A percentile compares a stretch with the other conserved stretches of the same genome.
Evolutionary conservation across 2,797 vertebrate genomes (phyloP).

Genomic region (Cryptoblepharus egeriae): DNA sequence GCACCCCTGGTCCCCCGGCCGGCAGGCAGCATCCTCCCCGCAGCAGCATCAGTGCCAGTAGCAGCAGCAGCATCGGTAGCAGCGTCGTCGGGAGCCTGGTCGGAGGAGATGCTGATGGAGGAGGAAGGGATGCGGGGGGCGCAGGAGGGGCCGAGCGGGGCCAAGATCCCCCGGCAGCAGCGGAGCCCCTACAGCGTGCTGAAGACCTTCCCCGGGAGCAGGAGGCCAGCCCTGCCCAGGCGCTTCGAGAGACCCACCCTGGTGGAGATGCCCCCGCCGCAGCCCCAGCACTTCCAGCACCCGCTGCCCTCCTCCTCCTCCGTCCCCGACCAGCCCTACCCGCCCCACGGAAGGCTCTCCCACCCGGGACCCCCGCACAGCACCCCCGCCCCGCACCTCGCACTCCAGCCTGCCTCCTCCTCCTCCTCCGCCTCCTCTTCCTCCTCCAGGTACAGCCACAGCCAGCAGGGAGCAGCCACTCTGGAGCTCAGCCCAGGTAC

Average conservation of each 20-base stretch:
- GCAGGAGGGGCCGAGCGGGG: constrained; percentile 89
- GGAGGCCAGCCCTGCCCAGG: constrained; percentile 81
- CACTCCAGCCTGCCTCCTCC: constrained; percentile 57
- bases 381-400: constrained; percentile 58
- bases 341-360: constrained; percentile 79
- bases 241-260: constrained; percentile 90
- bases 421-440: constrained; percentile 28
- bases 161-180: constrained; percentile 90
- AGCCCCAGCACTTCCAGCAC: constrained; percentile 48
- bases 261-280: constrained; percentile 86
- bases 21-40: too few relatives aligned
- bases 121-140: constrained; percentile 88
- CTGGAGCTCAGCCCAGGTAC: constrained; percentile 92
- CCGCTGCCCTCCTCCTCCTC: constrained; percentile 67
- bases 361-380: constrained; percentile 79
- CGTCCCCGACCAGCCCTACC: constrained; percentile 67
- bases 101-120: constrained; percentile 62
- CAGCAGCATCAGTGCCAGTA: constrained; percentile 5
- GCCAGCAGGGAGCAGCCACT: constrained; percentile 61
- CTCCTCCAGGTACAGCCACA: constrained; percentile 55
- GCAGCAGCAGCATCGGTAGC: constrained; percentile 56
- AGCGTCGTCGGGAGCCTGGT: constrained; percentile 62
- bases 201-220: constrained; percentile 87
- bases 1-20: constrained; percentile 80
- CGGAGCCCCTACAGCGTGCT: constrained; percentile 89